Base-by-base conservation (phyloP, 1,140 invertebrate genomes). In the Eupeodes corollae region DNA sequence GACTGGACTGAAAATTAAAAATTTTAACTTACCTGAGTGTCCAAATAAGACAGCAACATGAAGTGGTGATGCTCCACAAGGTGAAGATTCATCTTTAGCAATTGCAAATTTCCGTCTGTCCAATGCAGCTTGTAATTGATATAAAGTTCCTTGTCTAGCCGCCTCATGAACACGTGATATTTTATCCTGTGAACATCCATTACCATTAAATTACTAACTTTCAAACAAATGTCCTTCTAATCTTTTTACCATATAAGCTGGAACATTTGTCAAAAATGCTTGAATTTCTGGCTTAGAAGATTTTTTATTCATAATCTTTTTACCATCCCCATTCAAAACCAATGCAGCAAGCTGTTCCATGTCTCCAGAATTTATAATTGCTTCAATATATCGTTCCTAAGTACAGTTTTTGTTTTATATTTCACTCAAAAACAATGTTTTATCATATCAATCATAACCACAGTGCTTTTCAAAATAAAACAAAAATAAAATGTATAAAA, bases 91-190 rank as follows among this genome's bases (percentile, higher is more conserved):
- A 69, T 94, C 87, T 54, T 85, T 78, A 8, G 89, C 87, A 37
- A 90, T 78, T 9, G 89, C 89, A 61, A 95, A 88, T 76, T 93
- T 91, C 61, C 89, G 86, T 46, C 91, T 71, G 71, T 95, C 91
- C 53, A 94, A 71, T 5, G 90, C 80, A 43, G 81, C 79, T 71
- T 92, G 88, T 21, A 95, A 71, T 52, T 88, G 87, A 56, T 84
- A 69, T 50, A 94, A 70, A 59, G 84, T 88, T 12, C 92, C 92
- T 58, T 85, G 79, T 61, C 80, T 78, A n/a, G 89, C 86, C 16
- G 89, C 88, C 56, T 82, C 66, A 59, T 96, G 91, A 31, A 95
- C 88, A 49, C 81, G 78, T 52, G 84, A 79, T 48, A 94, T 94
- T 76, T 93, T 92, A 52, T 82, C 81, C 88, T 94, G 53, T 32